These are phyloP conservation scores for Tauraco hartlaubi DNA, from an alignment of 2,797 vertebrate species.

Conservation along the genomic window DNA sequence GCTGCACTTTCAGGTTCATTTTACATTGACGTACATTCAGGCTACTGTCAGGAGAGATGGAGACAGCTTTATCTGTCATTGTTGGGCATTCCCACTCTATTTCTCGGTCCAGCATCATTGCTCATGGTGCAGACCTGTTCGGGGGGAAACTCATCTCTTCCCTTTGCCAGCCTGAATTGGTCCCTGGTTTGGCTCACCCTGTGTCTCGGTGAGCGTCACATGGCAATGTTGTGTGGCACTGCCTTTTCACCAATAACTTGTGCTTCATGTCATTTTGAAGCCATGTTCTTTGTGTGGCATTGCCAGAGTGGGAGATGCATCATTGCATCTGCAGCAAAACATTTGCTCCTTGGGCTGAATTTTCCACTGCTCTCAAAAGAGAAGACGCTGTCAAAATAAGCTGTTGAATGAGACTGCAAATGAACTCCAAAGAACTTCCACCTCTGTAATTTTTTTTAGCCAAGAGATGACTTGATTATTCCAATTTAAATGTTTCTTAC, in stretches of 20 bases:
- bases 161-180: fast-evolving
- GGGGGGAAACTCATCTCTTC: neutral
- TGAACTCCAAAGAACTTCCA: neutral
- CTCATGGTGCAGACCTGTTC: fast-evolving
- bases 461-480: neutral
- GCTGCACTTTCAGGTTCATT: neutral
- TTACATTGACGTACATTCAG: fast-evolving
- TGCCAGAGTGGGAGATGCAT: neutral
- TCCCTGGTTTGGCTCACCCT: neutral
- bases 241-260: neutral
- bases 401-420: neutral
- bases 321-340: neutral
- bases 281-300: neutral
- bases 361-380: neutral
- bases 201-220: fast-evolving
- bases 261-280: neutral
- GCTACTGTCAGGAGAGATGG: neutral
- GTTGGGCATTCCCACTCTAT: neutral
- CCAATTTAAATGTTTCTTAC: neutral
- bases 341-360: neutral
- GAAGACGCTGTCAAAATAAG: neutral
- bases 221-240: neutral
- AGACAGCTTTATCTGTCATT: neutral
- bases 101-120: neutral
- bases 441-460: neutral